phyloP scores from a whole-genome alignment of 2,888 invertebrate species.

The Brachycybe producta region DNA sequence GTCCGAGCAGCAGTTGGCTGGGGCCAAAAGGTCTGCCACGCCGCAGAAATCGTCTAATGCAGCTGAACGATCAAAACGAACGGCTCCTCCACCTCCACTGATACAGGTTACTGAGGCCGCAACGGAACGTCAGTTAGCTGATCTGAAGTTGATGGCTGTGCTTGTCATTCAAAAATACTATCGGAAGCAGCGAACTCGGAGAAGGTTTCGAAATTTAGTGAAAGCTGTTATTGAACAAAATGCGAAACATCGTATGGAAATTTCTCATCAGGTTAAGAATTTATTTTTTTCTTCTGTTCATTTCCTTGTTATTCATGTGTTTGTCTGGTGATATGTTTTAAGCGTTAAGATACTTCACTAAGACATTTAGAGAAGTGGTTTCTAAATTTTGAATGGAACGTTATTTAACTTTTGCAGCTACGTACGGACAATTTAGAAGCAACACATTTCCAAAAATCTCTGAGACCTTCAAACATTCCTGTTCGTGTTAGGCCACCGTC shows the following conservation, averaged over 20 bases:
- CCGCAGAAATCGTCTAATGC: not conserved
- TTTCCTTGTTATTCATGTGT: too few species aligned
- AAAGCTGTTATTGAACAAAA: constrained; percentile 65
- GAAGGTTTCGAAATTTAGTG: constrained; percentile 9
- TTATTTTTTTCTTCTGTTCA: too few species aligned
- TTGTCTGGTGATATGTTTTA: too few species aligned
- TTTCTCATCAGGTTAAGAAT: constrained; percentile 64
- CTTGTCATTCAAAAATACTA: constrained; percentile 57
- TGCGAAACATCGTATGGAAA: constrained; percentile 69
- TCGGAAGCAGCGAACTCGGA: constrained; percentile 50
- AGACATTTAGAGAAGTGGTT: too few species aligned
- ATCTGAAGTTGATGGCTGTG: constrained; percentile 40
- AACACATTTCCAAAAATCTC: not conserved
- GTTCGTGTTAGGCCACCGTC: not conserved
- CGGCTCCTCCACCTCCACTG: not conserved
- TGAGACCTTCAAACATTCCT: not conserved
- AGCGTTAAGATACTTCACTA: too few species aligned
- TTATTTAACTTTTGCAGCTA: too few species aligned
- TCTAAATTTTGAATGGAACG: too few species aligned
- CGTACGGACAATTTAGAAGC: too few species aligned
- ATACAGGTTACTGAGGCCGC: not conserved
- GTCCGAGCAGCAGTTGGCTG: not conserved
- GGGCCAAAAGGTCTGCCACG: not conserved
- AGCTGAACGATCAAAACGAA: not conserved
- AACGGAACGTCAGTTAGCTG: not conserved